Conservation (phyloP, 1,140 invertebrate genomes). For the Heliconius nattereri region DNA sequence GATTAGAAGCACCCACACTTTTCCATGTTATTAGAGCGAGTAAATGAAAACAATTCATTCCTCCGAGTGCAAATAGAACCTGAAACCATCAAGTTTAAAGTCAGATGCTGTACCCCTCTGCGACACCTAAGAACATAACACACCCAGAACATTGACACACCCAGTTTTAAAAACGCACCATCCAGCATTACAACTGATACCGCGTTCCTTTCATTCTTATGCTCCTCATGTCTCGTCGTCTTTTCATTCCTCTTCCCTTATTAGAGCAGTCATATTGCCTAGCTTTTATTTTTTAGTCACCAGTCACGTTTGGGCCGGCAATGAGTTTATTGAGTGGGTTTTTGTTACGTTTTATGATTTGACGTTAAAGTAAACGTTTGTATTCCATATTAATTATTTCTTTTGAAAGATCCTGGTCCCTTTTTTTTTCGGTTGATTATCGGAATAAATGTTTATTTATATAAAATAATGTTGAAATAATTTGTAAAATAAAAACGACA, state of each 20-base stretch:
- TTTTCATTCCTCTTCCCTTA: conserved; percentile 50
- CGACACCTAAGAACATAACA: not conserved
- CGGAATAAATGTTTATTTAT: too few species aligned
- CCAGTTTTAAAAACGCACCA: not conserved
- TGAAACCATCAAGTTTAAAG: too few species aligned
- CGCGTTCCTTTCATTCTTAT: conserved; percentile 45
- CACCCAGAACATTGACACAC: not conserved
- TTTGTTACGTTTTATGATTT: conserved; percentile 31
- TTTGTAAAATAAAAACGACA: too few species aligned
- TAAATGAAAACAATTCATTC: too few species aligned
- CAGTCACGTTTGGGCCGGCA: conserved; percentile 37
- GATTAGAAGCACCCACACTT: too few species aligned
- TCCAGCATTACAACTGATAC: not conserved
- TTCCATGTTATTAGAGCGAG: too few species aligned
- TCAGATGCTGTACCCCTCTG: too few species aligned
- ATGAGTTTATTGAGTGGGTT: conserved; percentile 38
- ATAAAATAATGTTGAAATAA: too few species aligned
- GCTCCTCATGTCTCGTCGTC: conserved; percentile 44
- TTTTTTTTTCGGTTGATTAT: too few species aligned
- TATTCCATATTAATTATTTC: conserved; percentile 31
- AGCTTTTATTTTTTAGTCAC: conserved; percentile 51
- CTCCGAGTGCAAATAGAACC: too few species aligned
- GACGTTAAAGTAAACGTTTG: conserved; percentile 18
- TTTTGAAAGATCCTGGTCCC: not conserved
- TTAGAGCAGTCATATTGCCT: conserved; percentile 46